Conservation (phyloP, 2,797 vertebrate genomes). For the Orientallactaga sibirica region DNA sequence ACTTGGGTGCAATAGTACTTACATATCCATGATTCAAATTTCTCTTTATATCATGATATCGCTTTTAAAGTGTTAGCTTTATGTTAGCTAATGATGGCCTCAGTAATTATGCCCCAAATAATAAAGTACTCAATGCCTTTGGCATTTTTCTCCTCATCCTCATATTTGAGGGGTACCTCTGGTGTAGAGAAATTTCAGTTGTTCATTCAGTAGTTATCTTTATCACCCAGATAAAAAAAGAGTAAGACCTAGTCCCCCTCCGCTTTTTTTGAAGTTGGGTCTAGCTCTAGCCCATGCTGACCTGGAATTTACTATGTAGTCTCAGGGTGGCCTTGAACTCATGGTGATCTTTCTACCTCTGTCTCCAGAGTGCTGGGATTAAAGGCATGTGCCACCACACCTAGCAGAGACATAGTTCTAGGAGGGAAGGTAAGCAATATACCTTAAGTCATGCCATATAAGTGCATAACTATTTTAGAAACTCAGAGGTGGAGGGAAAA, state of each 20-base stretch:
- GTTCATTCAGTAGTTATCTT: conserved; percentile 16
- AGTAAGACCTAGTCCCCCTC: not conserved
- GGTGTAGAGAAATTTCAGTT: conserved; percentile 29
- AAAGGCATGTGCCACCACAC: no score
- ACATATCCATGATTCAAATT: not conserved
- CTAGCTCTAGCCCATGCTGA: no score
- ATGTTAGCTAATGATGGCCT: not conserved
- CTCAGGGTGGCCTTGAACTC: no score
- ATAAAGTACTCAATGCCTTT: not conserved
- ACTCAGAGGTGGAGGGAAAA: conserved; percentile 1
- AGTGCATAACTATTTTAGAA: conserved; percentile 16
- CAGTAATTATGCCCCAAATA: not conserved
- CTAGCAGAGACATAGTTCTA: not conserved
- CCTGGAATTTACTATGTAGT: no score
- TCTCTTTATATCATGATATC: not conserved
- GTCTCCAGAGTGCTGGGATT: no score
- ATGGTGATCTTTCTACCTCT: no score
- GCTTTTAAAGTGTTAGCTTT: not conserved
- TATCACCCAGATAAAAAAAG: not conserved
- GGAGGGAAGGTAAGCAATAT: not conserved
- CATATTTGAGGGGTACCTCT: not conserved
- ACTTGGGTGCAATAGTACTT: not conserved
- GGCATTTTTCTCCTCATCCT: not conserved
- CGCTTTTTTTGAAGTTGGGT: not conserved
- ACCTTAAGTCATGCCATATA: not conserved